Conservation (phyloP, 2,113 vertebrate genomes). For the Oryzias melastigma region DNA sequence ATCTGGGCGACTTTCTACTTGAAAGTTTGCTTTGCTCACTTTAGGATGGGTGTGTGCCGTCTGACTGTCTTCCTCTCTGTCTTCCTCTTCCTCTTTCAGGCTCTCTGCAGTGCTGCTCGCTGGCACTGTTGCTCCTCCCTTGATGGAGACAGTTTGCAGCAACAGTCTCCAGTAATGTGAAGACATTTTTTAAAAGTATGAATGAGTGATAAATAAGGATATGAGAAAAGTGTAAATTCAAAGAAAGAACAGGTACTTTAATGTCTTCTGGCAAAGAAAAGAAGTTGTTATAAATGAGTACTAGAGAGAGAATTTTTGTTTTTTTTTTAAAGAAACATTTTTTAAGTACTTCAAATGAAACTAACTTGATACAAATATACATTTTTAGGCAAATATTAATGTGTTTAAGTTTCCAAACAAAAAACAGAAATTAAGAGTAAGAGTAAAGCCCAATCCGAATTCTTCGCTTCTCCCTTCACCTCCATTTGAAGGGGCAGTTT, state of each 20-base stretch:
- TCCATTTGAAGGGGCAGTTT: too few species aligned
- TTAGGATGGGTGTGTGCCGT: conserved; percentile 59
- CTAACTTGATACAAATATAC: too few species aligned
- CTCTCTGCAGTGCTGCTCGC: conserved; percentile 25
- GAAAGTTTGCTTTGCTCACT: conserved; percentile 77
- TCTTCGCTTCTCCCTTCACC: too few species aligned
- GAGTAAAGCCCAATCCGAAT: too few species aligned
- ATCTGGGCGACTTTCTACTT: conserved; percentile 73
- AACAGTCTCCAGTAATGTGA: conserved; percentile 26
- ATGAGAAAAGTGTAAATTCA: conserved; percentile 3
- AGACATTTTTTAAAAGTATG: conserved; percentile 21
- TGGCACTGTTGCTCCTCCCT: conserved; percentile 22
- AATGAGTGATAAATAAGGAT: conserved; percentile 9
- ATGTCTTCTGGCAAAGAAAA: too few species aligned
- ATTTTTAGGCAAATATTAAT: too few species aligned
- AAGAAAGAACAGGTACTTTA: neutral
- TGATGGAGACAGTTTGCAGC: conserved; percentile 35
- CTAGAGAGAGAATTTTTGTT: too few species aligned
- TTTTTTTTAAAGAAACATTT: too few species aligned
- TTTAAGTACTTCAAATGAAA: too few species aligned
- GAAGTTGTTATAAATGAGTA: too few species aligned
- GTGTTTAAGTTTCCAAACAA: too few species aligned
- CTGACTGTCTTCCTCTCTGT: conserved; percentile 27
- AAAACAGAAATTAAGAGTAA: too few species aligned
- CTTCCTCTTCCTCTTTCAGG: conserved; percentile 15